A percentile compares a stretch with the other conserved stretches of the same genome.
phyloP scores from a whole-genome alignment of 92 coral and sea anemone genomes.

The Porites divaricata region DNA sequence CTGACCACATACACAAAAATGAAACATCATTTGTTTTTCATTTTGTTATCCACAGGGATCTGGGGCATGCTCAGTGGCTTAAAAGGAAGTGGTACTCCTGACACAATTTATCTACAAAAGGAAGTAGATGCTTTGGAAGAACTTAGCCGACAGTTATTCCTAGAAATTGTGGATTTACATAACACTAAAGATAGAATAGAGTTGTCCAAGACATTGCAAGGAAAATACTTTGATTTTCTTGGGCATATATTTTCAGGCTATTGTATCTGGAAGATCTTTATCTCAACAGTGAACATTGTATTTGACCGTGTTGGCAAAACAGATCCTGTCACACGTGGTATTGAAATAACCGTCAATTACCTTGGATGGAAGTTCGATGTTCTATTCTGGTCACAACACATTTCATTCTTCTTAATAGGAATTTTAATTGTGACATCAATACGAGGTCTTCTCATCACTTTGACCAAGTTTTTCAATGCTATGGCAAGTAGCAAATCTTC shows the following conservation, averaged over 20 bases:
- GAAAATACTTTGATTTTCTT: slow-evolving; percentile 95
- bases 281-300: slow-evolving; percentile 96
- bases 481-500: slow-evolving; percentile 99
- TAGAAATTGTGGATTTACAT: slow-evolving; percentile 94
- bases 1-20: too few species aligned
- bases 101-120: slow-evolving; percentile 81
- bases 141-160: slow-evolving; percentile 95
- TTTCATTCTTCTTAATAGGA: slow-evolving; percentile 92
- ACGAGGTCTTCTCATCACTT: slow-evolving; percentile 95
- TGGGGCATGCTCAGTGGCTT: slow-evolving; percentile 93
- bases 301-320: slow-evolving; percentile 98
- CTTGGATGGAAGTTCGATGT: slow-evolving; percentile 93
- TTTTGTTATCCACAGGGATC: slow-evolving; percentile 63
- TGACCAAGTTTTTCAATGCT: slow-evolving; percentile 98
- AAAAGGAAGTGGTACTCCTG: slow-evolving; percentile 67
- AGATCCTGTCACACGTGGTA: slow-evolving; percentile 96
- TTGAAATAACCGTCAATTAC: slow-evolving; percentile 95
- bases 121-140: slow-evolving; percentile 95
- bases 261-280: slow-evolving; percentile 98
- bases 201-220: slow-evolving; percentile 95
- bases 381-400: slow-evolving; percentile 96
- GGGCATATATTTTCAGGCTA: slow-evolving; percentile 98
- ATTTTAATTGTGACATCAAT: slow-evolving; percentile 96
- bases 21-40: background rate
- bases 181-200: slow-evolving; percentile 94